phyloP scores from a whole-genome alignment of 2,113 vertebrate genomes.

The Oncorhynchus clarkii region DNA sequence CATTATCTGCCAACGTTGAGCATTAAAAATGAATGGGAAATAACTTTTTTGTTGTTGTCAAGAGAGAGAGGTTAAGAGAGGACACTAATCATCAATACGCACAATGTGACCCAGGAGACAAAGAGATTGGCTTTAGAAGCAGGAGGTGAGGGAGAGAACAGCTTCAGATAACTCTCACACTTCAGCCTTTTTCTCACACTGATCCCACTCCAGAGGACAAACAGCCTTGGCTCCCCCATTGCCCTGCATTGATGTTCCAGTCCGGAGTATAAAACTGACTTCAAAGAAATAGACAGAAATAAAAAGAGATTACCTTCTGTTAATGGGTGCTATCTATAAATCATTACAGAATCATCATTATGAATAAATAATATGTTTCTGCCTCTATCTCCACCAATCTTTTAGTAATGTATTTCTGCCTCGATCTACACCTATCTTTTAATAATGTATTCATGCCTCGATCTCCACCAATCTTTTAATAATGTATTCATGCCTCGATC shows the following conservation, averaged over 20 bases:
- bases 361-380: conserved; percentile 58
- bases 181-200: background rate
- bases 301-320: conserved; percentile 24
- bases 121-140: background rate
- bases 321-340: conserved; percentile 42
- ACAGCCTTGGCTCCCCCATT: background rate
- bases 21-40: conserved; percentile 31
- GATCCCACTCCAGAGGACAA: background rate
- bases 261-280: conserved; percentile 38
- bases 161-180: background rate
- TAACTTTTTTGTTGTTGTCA: conserved; percentile 21
- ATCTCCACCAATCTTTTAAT: conserved; percentile 34
- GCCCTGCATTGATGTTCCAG: conserved; percentile 34
- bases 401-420: background rate
- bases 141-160: background rate
- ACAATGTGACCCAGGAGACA: background rate
- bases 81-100: conserved; percentile 3
- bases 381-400: conserved; percentile 19
- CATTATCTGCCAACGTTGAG: conserved; percentile 10
- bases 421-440: no score
- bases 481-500: conserved; percentile 39
- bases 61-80: conserved; percentile 10
- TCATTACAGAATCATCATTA: conserved; percentile 53
- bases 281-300: conserved; percentile 49
- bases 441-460: background rate